Conservation (phyloP, 1,140 invertebrate genomes). For the Argopecten irradians region DNA sequence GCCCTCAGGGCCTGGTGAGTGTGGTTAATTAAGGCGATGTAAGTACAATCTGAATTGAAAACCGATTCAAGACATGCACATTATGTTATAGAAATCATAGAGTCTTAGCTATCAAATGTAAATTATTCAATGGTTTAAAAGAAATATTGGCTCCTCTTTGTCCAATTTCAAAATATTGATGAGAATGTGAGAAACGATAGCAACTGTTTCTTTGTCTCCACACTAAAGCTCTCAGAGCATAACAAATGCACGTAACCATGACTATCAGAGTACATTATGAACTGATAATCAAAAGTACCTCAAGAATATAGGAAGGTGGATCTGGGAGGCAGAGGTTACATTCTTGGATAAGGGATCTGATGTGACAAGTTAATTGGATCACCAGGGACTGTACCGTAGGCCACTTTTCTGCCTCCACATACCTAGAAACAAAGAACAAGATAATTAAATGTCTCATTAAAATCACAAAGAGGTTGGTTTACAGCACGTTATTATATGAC, state of each 20-base stretch:
- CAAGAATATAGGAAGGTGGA: constrained; percentile 65
- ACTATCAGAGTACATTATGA: not conserved
- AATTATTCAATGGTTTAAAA: too few relatives aligned
- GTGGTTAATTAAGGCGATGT: too few relatives aligned
- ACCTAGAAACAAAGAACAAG: constrained; percentile 61
- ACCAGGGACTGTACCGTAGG: constrained; percentile 55
- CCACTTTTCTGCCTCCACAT: constrained; percentile 65
- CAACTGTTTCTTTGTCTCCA: not conserved
- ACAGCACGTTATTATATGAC: too few relatives aligned
- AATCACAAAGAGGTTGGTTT: too few relatives aligned
- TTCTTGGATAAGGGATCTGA: constrained; percentile 68
- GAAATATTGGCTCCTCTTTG: too few relatives aligned
- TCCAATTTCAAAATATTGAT: constrained; percentile 34
- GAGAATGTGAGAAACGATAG: not conserved
- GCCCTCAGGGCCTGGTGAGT: too few relatives aligned
- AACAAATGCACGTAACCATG: not conserved
- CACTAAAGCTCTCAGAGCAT: not conserved
- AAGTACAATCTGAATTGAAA: too few relatives aligned
- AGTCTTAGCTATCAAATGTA: too few relatives aligned
- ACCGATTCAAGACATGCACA: too few relatives aligned
- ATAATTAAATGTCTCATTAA: too few relatives aligned
- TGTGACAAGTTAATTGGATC: constrained; percentile 67
- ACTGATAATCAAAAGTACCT: constrained; percentile 54
- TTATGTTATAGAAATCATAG: too few relatives aligned
- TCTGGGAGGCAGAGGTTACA: constrained; percentile 74